phyloP scores from a whole-genome alignment of 2,113 vertebrate species.

The Heteronetta atricapilla region DNA sequence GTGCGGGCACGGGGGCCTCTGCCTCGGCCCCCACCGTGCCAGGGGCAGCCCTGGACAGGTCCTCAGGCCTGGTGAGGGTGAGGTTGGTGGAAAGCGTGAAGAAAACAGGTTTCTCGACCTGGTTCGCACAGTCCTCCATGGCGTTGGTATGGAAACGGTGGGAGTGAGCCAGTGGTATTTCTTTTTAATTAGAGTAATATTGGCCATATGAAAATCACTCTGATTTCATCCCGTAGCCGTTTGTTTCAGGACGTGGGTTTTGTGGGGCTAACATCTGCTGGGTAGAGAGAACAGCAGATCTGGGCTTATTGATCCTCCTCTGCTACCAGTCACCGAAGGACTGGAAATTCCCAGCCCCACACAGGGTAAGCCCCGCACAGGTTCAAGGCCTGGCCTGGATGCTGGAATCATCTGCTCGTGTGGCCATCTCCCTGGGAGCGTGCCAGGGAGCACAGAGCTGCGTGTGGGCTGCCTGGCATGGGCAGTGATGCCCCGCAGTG shows the following conservation, averaged over 20 bases:
- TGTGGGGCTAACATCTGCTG: neutral
- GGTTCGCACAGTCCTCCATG: rapidly evolving
- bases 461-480: rapidly evolving
- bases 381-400: neutral
- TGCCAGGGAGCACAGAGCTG: too few relatives aligned
- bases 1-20: neutral
- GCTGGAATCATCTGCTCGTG: neutral
- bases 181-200: neutral
- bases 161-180: neutral
- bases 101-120: neutral
- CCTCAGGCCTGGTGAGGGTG: neutral
- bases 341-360: neutral
- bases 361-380: neutral
- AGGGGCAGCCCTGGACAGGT: neutral
- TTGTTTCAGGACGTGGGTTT: neutral
- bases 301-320: neutral
- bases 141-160: neutral
- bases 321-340: rapidly evolving
- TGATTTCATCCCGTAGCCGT: neutral
- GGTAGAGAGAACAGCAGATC: rapidly evolving
- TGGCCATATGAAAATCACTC: rapidly evolving
- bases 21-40: neutral
- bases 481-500: neutral
- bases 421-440: too few relatives aligned
- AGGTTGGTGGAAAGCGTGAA: neutral